These are phyloP conservation scores for Danionella dracula DNA, from an alignment of 2,797 vertebrate genomes.

Conservation along the genomic window DNA sequence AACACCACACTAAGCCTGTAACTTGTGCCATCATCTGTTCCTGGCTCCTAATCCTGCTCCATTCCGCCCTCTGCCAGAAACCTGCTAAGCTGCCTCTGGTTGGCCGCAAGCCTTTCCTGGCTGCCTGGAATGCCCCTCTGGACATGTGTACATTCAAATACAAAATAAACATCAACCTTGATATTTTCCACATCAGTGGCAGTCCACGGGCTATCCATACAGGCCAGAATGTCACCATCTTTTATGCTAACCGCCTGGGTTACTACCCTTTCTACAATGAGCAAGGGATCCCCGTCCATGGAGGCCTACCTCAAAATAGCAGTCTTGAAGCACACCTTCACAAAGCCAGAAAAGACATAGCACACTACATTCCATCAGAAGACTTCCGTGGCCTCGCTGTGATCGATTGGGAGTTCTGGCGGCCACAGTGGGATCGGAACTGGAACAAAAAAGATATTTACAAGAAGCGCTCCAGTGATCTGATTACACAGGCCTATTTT, in stretches of 20 bases:
- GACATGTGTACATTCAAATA: slow-evolving; percentile 72
- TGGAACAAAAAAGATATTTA: slow-evolving; percentile 74
- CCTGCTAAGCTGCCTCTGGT: slow-evolving; percentile 68
- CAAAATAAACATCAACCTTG: slow-evolving; percentile 62
- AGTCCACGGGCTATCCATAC: slow-evolving; percentile 69
- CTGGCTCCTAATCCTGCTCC: slow-evolving; percentile 62
- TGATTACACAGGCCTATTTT: slow-evolving; percentile 59
- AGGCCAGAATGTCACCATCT: slow-evolving; percentile 79
- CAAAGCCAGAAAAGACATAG: slow-evolving; percentile 68
- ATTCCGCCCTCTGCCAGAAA: slow-evolving; percentile 66
- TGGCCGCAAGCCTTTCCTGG: slow-evolving; percentile 72
- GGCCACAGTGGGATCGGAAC: slow-evolving; percentile 72
- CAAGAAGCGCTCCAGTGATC: slow-evolving; percentile 63
- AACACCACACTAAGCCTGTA: slow-evolving; percentile 57
- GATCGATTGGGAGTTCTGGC: slow-evolving; percentile 77
- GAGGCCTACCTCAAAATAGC: slow-evolving; percentile 73
- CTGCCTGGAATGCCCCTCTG: slow-evolving; percentile 73
- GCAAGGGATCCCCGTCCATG: slow-evolving; percentile 61
- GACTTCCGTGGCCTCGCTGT: slow-evolving; percentile 72
- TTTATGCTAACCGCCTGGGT: slow-evolving; percentile 76
- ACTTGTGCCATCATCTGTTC: slow-evolving; percentile 55
- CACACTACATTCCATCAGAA: slow-evolving; percentile 68
- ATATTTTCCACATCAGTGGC: slow-evolving; percentile 70
- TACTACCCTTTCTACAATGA: slow-evolving; percentile 75
- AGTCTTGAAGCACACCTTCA: slow-evolving; percentile 70